A percentile compares a stretch with the other conserved stretches of the same genome.
phyloP scores from a whole-genome alignment of 2,113 vertebrate genomes.

The Aegithalos caudatus region DNA sequence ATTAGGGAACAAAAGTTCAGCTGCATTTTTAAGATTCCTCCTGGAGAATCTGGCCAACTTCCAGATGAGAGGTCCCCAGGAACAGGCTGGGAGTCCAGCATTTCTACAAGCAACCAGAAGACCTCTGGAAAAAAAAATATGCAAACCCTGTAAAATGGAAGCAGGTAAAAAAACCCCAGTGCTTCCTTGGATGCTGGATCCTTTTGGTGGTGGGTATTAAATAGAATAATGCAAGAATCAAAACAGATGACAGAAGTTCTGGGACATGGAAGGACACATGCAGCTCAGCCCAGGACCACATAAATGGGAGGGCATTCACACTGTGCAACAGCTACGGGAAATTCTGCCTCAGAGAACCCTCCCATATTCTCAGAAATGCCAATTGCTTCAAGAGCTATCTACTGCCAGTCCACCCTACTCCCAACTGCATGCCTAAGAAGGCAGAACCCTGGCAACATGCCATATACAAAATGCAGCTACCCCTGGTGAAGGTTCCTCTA shows the following conservation, averaged over 20 bases:
- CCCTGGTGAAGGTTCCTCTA: not conserved
- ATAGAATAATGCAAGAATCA: not conserved
- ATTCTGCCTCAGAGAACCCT: not conserved
- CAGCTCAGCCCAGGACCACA: not conserved
- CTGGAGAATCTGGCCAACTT: constrained; percentile 73
- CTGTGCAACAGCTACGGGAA: not conserved
- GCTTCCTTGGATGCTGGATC: not conserved
- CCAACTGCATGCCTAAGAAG: not conserved
- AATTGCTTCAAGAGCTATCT: not conserved
- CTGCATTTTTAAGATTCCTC: constrained; percentile 86
- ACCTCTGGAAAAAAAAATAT: not conserved
- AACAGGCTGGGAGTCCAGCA: constrained; percentile 60
- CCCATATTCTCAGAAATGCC: not conserved
- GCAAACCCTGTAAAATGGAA: not conserved
- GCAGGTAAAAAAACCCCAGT: not conserved
- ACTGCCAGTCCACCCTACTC: not conserved
- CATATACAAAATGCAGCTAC: not conserved
- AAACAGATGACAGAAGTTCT: not conserved
- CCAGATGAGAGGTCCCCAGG: constrained; percentile 72
- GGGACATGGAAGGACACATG: not conserved
- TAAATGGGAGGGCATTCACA: not conserved
- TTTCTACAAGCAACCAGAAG: constrained; percentile 38
- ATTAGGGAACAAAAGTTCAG: constrained; percentile 92
- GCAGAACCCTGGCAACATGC: not conserved
- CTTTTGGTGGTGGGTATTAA: not conserved